Evolutionary conservation across 2,797 vertebrate genomes (phyloP), one percentile per base, ranked within the genome.

Genomic region (Acanthornis magna): DNA sequence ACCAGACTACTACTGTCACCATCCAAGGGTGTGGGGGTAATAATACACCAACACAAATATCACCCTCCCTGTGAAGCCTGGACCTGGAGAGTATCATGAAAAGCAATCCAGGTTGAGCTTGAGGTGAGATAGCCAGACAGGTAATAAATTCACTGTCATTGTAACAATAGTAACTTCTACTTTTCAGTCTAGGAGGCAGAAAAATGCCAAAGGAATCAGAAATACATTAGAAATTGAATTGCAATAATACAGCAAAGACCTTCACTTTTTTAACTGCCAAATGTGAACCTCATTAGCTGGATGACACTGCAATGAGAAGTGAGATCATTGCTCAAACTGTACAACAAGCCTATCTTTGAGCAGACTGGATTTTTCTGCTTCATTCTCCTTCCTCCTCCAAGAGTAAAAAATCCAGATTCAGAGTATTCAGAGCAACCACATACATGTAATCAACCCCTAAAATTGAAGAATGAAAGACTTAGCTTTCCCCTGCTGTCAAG

Each of bases 21-120:
- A 27, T 16, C 6, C 0, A 0, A 0, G 11, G 22, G 8, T 47
- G 20, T 13, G 9, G 21, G 7, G 12, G 30, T 26, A 15, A 34
- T 9, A 36, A 40, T 2, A 25, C 30, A 90, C 9, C 40, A 68
- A 54, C n/a, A 70, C 4, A 40, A 85, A 80, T 6, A 84, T 3
- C 13, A 74, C 3, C 23, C 16, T 72, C 1, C 0, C 38, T n/a
- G 10, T 12, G 11, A 61, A 74, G 21, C 9, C 29, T 55, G 67
- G 88, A 61, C 30, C 26, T 38, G 48, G 3, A 65, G 4, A 51
- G 7, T 17, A 27, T 18, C 22, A 34, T 34, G 15, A n/a, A 42
- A 76, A 67, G 47, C 55, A 80, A 54, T 40, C 1, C 72, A 73
- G 16, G 26, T 1, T 26, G 27, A 71, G 26, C 15, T 85, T 20